phyloP scores from a whole-genome alignment of 2,113 vertebrate genomes.

The Oreochromis tanganicae region DNA sequence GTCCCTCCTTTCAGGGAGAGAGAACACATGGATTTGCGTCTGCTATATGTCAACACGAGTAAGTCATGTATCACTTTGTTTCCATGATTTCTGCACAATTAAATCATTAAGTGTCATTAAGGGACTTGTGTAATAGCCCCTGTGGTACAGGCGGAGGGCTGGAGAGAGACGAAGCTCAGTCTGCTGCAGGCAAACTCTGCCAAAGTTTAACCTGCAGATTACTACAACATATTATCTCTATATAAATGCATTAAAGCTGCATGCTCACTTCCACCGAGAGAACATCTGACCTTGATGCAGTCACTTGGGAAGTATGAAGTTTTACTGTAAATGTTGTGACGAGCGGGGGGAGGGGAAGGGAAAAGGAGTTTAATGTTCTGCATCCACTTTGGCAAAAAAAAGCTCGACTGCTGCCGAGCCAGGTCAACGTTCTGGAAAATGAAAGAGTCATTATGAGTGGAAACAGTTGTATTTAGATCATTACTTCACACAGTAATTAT shows the following conservation, averaged over 20 bases:
- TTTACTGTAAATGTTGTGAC: constrained; percentile 33
- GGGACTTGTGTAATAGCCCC: constrained; percentile 62
- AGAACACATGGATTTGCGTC: constrained; percentile 56
- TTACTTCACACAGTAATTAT: constrained; percentile 69
- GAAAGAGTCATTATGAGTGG: constrained; percentile 65
- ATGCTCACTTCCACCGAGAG: not conserved
- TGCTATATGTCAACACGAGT: constrained; percentile 65
- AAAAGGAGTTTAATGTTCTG: constrained; percentile 48
- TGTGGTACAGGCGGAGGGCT: constrained; percentile 22
- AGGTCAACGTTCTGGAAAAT: constrained; percentile 62
- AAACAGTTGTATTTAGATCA: constrained; percentile 66
- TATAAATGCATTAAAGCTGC: constrained; percentile 6
- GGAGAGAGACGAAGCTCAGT: not conserved
- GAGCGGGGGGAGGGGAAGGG: not conserved
- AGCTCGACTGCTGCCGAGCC: constrained; percentile 26
- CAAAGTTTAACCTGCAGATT: constrained; percentile 20
- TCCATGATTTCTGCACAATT: constrained; percentile 68
- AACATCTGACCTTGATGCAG: constrained; percentile 9
- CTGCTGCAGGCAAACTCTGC: not conserved
- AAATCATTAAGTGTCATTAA: constrained; percentile 72
- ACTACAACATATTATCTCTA: constrained; percentile 18
- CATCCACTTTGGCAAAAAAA: constrained; percentile 57
- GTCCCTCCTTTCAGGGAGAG: constrained; percentile 6
- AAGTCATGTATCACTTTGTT: constrained; percentile 66
- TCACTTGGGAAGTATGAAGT: constrained; percentile 33